Base-by-base conservation (phyloP, 2,113 vertebrate genomes). In the Pycnonotus jocosus region DNA sequence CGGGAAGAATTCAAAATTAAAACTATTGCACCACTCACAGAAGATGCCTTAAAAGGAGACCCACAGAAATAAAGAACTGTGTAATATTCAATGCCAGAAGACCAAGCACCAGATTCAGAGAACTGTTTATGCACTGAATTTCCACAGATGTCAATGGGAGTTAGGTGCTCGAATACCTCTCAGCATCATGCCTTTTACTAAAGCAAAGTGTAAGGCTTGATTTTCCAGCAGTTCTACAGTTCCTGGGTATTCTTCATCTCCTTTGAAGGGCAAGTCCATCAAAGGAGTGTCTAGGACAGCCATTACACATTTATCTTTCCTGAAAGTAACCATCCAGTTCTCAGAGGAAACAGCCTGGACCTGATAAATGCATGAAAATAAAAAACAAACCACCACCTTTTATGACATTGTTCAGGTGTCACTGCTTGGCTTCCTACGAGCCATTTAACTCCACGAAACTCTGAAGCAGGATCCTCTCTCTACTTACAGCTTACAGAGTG, bases 1-100 rank as follows among this genome's bases (percentile, higher is more conserved):
- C 2, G 17, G 58, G 81, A 91, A 72, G 42, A 80, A 93, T 50
- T 82, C 54, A 86, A 88, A 94, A 91, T 84, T 72, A 84, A 89
- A 76, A 79, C 65, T 91, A 53, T 2, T 69, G 64, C 78, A 93
- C 51, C 38, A 77, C 74, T 76, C 68, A 24, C 65, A 80, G 68
- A 93, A 93, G 61, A 90, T 56, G 79, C 93, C 93, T 81, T 96
- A 95, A 92, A 96, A 93, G 87, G 81, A 94, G 31, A 93, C 60
- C 38, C 56, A 90, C 18, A 74, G 76, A 95, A 88, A 92, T 31
- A 37, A 85, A 30, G 24, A 92, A 78, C 35, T 90, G 18, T 45
- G 31, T 35, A 86, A 88, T 31, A 81, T 24, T 81, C 51, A 86
- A 47, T 3, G 4, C 90, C 87, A 92, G 60, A 92, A 90, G 37